Conservation (phyloP, 2,888 invertebrate genomes). For the Willowsia nigromaculata region DNA sequence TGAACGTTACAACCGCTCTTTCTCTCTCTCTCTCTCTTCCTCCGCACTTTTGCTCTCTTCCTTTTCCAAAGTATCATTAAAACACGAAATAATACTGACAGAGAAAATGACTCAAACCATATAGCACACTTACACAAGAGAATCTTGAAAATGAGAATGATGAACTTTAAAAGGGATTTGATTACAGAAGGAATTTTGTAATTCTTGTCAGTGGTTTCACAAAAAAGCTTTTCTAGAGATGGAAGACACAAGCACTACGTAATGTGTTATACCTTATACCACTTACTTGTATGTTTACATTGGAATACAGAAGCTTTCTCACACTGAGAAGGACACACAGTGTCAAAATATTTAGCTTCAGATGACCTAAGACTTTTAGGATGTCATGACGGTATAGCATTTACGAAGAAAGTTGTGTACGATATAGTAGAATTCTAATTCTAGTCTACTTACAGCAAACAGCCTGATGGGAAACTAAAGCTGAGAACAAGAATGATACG, state of each 20-base stretch:
- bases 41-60: too few relatives aligned
- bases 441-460: too few relatives aligned
- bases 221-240: background rate
- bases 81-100: background rate
- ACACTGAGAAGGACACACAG: background rate
- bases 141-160: conserved; percentile 36
- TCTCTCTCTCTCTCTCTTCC: too few relatives aligned
- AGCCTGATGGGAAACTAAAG: background rate
- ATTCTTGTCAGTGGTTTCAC: conserved; percentile 7
- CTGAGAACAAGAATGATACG: background rate
- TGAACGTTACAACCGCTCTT: too few relatives aligned
- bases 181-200: conserved; percentile 59
- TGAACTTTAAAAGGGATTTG: conserved; percentile 58
- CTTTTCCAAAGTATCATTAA: conserved; percentile 39
- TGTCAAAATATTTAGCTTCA: background rate
- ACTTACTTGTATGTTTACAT: background rate
- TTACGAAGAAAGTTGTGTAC: background rate
- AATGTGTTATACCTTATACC: background rate
- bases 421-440: too few relatives aligned
- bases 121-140: background rate
- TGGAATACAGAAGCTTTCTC: background rate
- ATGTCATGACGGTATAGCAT: background rate
- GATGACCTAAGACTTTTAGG: background rate
- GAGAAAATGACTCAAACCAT: background rate
- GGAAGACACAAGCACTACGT: too few relatives aligned